Evolutionary conservation across 2,113 vertebrate species (phyloP).

Genomic region (Cyprinodon tularosa): DNA sequence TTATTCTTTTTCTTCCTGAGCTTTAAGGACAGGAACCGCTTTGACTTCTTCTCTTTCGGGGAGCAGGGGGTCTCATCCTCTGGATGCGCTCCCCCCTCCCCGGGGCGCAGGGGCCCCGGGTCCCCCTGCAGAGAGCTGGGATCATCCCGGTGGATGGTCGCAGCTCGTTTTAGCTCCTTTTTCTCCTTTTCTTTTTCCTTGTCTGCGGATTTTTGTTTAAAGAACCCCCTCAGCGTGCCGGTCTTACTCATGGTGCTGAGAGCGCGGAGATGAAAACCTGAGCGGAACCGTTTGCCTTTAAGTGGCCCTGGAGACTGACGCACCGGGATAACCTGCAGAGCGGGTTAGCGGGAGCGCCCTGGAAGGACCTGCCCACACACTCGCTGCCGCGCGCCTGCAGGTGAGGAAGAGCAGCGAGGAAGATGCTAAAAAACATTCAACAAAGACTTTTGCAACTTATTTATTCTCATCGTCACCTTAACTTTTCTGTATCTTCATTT

Average conservation of each 20-base stretch:
- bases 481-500: neutral
- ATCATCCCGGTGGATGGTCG: neutral
- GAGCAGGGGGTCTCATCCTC: neutral
- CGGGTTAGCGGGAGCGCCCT: constrained; percentile 1
- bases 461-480: neutral
- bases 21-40: constrained; percentile 36
- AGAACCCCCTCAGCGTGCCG: constrained; percentile 51
- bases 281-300: neutral
- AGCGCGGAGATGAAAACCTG: neutral
- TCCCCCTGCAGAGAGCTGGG: neutral
- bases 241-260: constrained; percentile 67
- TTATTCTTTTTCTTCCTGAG: constrained; percentile 62
- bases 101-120: constrained; percentile 22
- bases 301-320: neutral
- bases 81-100: constrained; percentile 6
- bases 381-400: constrained; percentile 1
- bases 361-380: neutral
- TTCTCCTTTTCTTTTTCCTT: constrained; percentile 52
- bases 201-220: constrained; percentile 52
- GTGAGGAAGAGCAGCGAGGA: neutral
- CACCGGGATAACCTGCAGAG: constrained; percentile 16
- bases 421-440: neutral
- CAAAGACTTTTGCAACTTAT: neutral
- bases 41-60: constrained; percentile 59
- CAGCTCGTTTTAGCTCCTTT: constrained; percentile 23